These are phyloP conservation scores for Stomorhina lunata DNA, from an alignment of 2,888 invertebrate genomes.

Conservation along the genomic window DNA sequence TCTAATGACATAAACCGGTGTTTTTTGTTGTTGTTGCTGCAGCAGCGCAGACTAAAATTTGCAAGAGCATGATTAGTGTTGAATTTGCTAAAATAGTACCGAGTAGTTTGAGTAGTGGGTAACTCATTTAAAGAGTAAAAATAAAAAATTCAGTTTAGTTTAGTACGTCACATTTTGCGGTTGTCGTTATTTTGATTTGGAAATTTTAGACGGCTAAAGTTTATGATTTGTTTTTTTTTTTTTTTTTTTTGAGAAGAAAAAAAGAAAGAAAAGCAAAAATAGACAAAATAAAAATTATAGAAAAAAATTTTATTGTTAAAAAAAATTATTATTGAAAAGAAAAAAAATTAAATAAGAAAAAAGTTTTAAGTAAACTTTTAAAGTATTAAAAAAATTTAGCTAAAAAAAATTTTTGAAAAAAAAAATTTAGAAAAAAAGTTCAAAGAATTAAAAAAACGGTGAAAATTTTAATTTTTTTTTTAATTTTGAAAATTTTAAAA, in stretches of 20 bases:
- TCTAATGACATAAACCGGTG: constrained; percentile 59
- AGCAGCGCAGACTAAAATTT: no score
- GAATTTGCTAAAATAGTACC: background rate
- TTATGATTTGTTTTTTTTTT: no score
- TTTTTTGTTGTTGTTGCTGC: constrained; percentile 26
- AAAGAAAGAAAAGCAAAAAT: no score
- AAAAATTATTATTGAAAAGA: no score
- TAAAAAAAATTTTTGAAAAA: constrained; percentile 24
- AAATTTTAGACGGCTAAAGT: no score
- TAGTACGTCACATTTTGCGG: constrained; percentile 71
- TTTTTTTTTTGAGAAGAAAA: no score
- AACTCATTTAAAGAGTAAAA: constrained; percentile 49
- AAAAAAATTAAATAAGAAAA: constrained; percentile 26
- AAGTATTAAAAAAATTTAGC: background rate
- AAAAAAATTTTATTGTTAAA: no score
- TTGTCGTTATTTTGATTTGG: constrained; percentile 55
- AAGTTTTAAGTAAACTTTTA: constrained; percentile 25
- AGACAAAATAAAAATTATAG: no score
- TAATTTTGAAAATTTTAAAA: no score
- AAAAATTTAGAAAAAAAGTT: no score
- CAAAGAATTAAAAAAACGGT: no score
- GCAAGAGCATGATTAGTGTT: background rate
- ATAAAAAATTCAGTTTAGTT: constrained; percentile 69
- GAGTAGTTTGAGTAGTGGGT: constrained; percentile 38
- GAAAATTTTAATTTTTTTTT: no score